Evolutionary conservation across 2,797 vertebrate species (phyloP).

Genomic region (Mormyrops attenuatus): DNA sequence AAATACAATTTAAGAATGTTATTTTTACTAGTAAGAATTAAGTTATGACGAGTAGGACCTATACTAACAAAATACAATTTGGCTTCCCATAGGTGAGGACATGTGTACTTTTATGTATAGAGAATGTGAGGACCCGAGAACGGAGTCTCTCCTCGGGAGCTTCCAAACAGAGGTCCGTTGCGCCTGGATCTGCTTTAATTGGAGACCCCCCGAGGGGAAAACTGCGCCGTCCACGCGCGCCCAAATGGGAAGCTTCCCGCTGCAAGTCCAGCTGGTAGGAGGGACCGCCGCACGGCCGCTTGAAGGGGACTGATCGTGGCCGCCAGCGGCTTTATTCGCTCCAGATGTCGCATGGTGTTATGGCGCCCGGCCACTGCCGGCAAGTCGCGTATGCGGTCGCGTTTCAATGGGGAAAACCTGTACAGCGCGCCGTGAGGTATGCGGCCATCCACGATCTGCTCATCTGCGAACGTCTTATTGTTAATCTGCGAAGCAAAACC

Average conservation of each 20-base stretch:
- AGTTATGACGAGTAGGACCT: background rate
- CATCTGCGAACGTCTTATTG: background rate
- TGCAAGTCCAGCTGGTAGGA: background rate
- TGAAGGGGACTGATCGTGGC: conserved; percentile 1
- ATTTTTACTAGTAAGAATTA: background rate
- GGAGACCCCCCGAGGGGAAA: background rate
- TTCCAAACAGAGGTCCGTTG: background rate
- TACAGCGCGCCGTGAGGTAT: background rate
- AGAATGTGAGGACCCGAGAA: background rate
- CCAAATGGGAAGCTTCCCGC: conserved; percentile 3
- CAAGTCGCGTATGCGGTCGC: background rate
- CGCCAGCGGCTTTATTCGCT: conserved; percentile 14
- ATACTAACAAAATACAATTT: background rate
- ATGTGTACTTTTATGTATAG: background rate
- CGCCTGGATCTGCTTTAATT: background rate
- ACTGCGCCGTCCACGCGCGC: background rate
- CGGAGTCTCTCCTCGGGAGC: background rate
- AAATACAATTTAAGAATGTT: no score
- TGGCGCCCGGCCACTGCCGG: background rate
- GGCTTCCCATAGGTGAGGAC: background rate
- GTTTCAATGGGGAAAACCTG: background rate
- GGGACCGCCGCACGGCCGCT: conserved; percentile 20
- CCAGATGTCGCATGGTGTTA: conserved; percentile 2
- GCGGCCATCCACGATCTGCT: background rate
- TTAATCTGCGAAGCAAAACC: background rate